These are phyloP conservation scores for Oasisia sp. DNA, from an alignment of 2,888 invertebrate genomes.

Conservation along the genomic window DNA sequence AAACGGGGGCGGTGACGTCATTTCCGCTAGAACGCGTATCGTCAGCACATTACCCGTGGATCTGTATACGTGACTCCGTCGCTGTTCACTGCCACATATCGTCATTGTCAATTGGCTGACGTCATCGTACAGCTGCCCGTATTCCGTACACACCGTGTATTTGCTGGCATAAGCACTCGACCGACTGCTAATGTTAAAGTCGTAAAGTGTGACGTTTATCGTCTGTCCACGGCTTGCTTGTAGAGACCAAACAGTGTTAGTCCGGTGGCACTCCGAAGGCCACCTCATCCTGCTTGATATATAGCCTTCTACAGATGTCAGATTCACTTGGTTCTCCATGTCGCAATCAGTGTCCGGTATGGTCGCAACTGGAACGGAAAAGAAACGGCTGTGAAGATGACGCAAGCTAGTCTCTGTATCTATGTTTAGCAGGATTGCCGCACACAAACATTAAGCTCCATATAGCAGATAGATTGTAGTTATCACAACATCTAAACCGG, in stretches of 20 bases:
- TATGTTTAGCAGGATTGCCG: too few species aligned
- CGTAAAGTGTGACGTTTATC: conserved; percentile 33
- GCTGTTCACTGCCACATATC: background rate
- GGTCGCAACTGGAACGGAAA: background rate
- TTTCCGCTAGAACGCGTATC: too few species aligned
- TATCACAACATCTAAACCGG: too few species aligned
- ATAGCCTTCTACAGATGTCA: conserved; percentile 21
- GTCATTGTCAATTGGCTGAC: background rate
- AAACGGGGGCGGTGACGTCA: too few species aligned
- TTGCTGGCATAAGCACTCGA: background rate
- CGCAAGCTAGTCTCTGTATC: too few species aligned
- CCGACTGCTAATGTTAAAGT: conserved; percentile 26
- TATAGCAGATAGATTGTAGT: too few species aligned
- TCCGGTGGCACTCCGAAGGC: conserved; percentile 24
- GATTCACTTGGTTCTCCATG: conserved; percentile 8
- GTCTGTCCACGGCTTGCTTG: conserved; percentile 27
- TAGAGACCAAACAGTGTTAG: conserved; percentile 26
- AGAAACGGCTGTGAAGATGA: background rate
- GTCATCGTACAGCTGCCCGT: background rate
- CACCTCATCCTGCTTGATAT: conserved; percentile 32
- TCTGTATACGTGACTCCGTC: too few species aligned
- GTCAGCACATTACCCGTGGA: too few species aligned
- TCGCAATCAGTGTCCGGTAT: background rate
- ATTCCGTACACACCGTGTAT: background rate
- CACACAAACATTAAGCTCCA: too few species aligned